Evolutionary conservation across 2,113 vertebrate species (phyloP), one percentile per base, ranked within the genome.

Genomic region (Martes martes): DNA sequence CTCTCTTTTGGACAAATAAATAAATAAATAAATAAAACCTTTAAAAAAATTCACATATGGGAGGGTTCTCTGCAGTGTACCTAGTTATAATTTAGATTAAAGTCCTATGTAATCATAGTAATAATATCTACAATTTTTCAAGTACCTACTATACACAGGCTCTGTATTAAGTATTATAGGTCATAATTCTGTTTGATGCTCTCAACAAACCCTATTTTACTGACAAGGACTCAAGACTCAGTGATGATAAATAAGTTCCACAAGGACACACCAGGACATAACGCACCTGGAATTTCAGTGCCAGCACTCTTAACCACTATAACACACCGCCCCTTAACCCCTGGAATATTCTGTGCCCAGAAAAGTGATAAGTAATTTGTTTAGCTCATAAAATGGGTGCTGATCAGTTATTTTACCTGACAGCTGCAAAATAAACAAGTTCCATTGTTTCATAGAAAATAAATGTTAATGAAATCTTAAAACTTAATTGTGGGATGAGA

Each of bases 11-110:
- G 61, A 63, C 26, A 63, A 63, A 63, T 63, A 63, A 42, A 42
- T 42, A 5, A 61, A 61, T 61, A 61, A 61, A 61, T 61, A 61
- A 28, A 63, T 63, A 63, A 63, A 63, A 63, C 1, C 63, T 31
- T 31, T 65, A 0, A 31, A 95, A 94, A 93, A 61, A 76, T 63
- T 76, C 67, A 89, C 0, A 4, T 76, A 69, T 55, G n/a, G 13
- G 63, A 73, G 59, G 2, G 31, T 13, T 67, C 26, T 61, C 14
- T 81, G 24, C 6, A 63, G 80, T 78, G 7, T 3, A 93, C 42
- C 26, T 85, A 76, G 31, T 74, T 94, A 67, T 65, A 81, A 83
- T 97, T 94, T 9, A 83, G 9, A 79, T 90, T 55, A 93, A 89
- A 85, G 45, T 74, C n/a, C 19, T 52, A 11, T 50, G 33, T 11